Evolutionary conservation across 2,797 vertebrate genomes (phyloP), one percentile per base, ranked within the genome.

Genomic region (Pachyuromys duprasi): DNA sequence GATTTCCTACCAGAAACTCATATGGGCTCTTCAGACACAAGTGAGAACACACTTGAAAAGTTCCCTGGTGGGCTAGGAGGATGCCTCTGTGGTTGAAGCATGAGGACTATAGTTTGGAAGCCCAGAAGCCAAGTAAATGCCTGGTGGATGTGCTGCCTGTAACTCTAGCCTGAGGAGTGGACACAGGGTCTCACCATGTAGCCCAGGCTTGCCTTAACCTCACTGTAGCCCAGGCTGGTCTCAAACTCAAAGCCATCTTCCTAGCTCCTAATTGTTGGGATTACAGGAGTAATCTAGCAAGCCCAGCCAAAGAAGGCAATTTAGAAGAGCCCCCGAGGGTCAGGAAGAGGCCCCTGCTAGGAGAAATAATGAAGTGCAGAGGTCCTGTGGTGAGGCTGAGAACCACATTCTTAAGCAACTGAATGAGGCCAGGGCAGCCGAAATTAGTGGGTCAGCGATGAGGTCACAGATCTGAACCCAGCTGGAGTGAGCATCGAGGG

Each of bases 401-500:
- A 70, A 55, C 36, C 8, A 22, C 49, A 15, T 67, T 57, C 76
- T 70, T 78, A n/a, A 76, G 74, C 87, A 89, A n/a, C 1, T 11
- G 72, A 60, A 83, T 39, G 86, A 90, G 31, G 65, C 60, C 53
- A n/a, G 79, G 17, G n/a, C 42, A 49, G 45, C 36, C 39, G 45
- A 45, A 12, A 74, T 86, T 49, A 55, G 82, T 89, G 86, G 53
- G 79, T 96, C 39, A 86, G 79, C 89, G 70, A 90, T 76, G 86
- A 96, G 70, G 89, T 86, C 96, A 76, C 62, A 49, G 49, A 60
- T 49, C 93, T 92, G 94, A 86, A 82, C n/a, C 67, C 13, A n/a
- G 45, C 36, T 26, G 9, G 65, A 57, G 12, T 8, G 57, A 33
- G 18, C 78, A 60, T 0, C 2, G 22, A 14, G 15, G 33, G 39